Evolutionary conservation across 2,888 invertebrate genomes (phyloP), one percentile per base, ranked within the genome.

Genomic region (Venustoraphidia nigricollis): DNA sequence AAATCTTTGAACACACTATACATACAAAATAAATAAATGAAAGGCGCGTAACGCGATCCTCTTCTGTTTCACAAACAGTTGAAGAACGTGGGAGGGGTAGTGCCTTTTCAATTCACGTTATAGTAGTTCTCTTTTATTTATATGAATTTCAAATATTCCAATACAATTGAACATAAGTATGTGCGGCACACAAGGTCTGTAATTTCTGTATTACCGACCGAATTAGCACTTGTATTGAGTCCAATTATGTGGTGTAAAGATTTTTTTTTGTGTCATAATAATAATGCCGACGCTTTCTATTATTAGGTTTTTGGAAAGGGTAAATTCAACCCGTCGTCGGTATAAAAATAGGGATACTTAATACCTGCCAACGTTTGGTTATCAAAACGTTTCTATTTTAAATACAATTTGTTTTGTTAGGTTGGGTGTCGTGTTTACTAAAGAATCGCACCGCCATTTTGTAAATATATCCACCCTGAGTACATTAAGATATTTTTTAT

Each of bases 211-310:
- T 40, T 46, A 41, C 46, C 46, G 46, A 46, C 46, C 27, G 46
- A 46, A 46, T 46, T 46, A 46, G 46, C 46, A 46, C 46, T 46
- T 46, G 34, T 46, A 46, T 46, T 41, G 46, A 41, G 46, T 40
- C 46, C 46, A 46, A 46, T 46, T 46, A 46, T 46, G 41, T 40
- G 41, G 46, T 46, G 41, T 46, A 46, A 40, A 46, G 46, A 46
- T 27, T 46, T 46, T 41, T 46, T 40, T 14, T 14, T 34, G 27
- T 27, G 27, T 27, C 27, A 27, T 27, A 27, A 27, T 27, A 27
- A 27, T 27, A 27, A 27, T 27, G 27, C 27, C 27, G 27, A 27
- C 27, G 27, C 27, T 27, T 27, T 27, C 27, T 27, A 27, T 27
- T 27, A 27, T 27, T 27, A 27, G 34, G 44, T 11, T 13, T 14